These are phyloP conservation scores for Acipenser ruthenus DNA, from an alignment of 2,797 vertebrate genomes.

Conservation along the genomic window DNA sequence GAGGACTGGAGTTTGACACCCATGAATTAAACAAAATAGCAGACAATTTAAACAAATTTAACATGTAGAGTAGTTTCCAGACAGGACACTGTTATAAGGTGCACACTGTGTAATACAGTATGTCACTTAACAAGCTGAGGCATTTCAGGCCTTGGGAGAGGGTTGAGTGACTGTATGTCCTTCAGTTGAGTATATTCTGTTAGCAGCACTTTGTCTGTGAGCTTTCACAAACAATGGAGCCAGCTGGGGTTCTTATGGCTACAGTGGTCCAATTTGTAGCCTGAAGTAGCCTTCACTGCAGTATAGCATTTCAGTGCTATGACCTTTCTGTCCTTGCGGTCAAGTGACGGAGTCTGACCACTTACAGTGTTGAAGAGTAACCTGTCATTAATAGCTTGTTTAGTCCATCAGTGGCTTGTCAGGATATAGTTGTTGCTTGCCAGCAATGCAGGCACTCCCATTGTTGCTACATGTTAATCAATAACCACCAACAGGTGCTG, in stretches of 20 bases:
- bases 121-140: background rate
- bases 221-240: conserved; percentile 3
- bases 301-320: conserved; percentile 35
- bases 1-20: too few relatives aligned
- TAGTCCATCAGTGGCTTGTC: conserved; percentile 42
- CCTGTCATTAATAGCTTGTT: conserved; percentile 51
- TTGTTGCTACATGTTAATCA: conserved; percentile 27
- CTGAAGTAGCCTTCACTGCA: conserved; percentile 24
- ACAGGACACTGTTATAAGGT: too few relatives aligned
- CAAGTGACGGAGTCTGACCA: conserved; percentile 33
- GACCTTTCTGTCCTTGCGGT: conserved; percentile 52
- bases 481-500: conserved; percentile 27
- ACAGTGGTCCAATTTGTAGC: background rate
- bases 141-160: background rate
- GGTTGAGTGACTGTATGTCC: background rate
- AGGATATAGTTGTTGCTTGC: conserved; percentile 30
- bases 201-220: background rate
- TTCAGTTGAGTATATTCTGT: background rate
- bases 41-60: too few relatives aligned
- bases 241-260: conserved; percentile 7
- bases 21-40: too few relatives aligned
- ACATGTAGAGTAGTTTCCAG: too few relatives aligned
- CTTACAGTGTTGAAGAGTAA: conserved; percentile 41
- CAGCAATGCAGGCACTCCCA: conserved; percentile 24
- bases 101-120: background rate